A percentile compares a stretch with the other conserved stretches of the same genome.
These are phyloP conservation scores for Operophtera brumata DNA, from an alignment of 2,888 invertebrate species.

Conservation along the genomic window DNA sequence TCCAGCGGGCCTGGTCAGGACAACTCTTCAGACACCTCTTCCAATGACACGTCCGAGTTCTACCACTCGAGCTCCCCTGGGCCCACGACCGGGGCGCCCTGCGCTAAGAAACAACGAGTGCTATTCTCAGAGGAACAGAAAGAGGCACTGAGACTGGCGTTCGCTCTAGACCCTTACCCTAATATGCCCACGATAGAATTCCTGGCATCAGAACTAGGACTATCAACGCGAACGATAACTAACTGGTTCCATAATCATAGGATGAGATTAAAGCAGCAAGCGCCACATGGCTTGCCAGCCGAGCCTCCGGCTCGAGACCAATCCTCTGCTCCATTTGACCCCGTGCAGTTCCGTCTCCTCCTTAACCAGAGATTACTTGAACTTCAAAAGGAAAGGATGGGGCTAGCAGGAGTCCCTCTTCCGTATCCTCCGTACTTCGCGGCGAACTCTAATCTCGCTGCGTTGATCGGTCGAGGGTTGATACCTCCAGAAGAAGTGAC, in stretches of 20 bases:
- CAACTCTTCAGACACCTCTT: conserved; percentile 93
- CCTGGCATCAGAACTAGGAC: conserved; percentile 92
- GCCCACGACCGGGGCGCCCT: conserved; percentile 86
- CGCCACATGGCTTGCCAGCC: conserved; percentile 88
- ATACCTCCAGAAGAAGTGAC: conserved; percentile 81
- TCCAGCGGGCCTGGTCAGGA: conserved; percentile 91
- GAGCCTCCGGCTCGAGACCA: conserved; percentile 88
- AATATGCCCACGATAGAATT: conserved; percentile 98
- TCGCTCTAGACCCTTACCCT: conserved; percentile 98
- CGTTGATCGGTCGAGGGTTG: conserved; percentile 85
- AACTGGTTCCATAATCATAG: conserved; percentile 99
- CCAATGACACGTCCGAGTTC: conserved; percentile 93
- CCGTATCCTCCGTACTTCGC: conserved; percentile 90
- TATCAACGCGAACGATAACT: conserved; percentile 97
- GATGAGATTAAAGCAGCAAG: conserved; percentile 97
- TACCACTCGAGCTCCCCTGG: conserved; percentile 92
- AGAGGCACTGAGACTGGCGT: conserved; percentile 95
- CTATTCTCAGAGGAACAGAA: conserved; percentile 99
- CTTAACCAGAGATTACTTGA: conserved; percentile 94
- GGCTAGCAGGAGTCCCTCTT: conserved; percentile 87
- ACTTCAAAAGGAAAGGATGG: conserved; percentile 91
- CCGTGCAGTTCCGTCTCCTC: conserved; percentile 93
- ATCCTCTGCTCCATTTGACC: conserved; percentile 90
- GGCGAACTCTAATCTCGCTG: conserved; percentile 87
- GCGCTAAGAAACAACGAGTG: conserved; percentile 96